Conservation (phyloP, 2,113 vertebrate species). For the Megaceryle maxima region DNA sequence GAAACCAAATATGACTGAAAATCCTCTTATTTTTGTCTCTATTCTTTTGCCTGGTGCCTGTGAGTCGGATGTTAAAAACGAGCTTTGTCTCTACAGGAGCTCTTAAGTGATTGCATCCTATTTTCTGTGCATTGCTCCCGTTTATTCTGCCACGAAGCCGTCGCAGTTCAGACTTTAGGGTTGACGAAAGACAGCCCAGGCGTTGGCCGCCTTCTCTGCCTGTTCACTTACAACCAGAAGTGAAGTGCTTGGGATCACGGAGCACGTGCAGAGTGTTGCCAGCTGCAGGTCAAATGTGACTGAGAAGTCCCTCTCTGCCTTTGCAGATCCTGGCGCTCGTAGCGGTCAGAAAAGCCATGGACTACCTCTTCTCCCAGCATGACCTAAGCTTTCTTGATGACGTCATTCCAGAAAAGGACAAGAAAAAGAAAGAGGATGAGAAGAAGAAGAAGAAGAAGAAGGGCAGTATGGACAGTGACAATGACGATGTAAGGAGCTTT, state of each 20-base stretch:
- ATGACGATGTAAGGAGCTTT: slow-evolving; percentile 88
- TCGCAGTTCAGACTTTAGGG: background rate
- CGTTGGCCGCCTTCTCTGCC: background rate
- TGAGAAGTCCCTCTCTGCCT: background rate
- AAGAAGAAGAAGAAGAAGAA: slow-evolving; percentile 96
- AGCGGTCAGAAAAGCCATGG: slow-evolving; percentile 95
- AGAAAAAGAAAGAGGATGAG: slow-evolving; percentile 98
- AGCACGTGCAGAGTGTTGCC: background rate
- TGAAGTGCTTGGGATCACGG: background rate
- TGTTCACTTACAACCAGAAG: background rate
- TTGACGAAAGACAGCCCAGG: background rate
- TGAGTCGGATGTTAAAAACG: background rate
- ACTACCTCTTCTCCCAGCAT: slow-evolving; percentile 95
- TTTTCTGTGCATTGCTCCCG: background rate
- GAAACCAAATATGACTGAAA: background rate
- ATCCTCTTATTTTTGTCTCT: background rate
- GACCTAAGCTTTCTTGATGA: slow-evolving; percentile 97
- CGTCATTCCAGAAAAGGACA: slow-evolving; percentile 98
- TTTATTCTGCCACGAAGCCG: background rate
- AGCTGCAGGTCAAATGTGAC: background rate
- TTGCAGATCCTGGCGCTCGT: slow-evolving; percentile 95
- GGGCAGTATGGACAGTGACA: slow-evolving; percentile 90
- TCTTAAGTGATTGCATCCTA: background rate
- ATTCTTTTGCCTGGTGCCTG: background rate
- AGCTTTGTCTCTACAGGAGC: background rate